Evolutionary conservation across 1,140 invertebrate species (phyloP).

Genomic region (Lucilia cuprina): DNA sequence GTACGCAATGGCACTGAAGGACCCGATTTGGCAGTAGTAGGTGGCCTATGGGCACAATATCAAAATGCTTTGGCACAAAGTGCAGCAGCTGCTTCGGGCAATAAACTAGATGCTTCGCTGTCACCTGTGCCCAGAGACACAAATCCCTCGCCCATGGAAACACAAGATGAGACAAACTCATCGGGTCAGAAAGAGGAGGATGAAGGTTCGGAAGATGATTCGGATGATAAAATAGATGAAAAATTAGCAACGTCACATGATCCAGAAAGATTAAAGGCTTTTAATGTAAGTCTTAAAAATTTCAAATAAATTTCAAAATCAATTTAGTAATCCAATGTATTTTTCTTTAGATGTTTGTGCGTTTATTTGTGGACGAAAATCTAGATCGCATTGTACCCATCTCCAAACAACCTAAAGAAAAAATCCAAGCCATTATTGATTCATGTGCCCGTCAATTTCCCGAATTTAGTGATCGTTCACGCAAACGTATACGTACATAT

Average conservation of each 20-base stretch:
- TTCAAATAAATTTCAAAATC: background rate
- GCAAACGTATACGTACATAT: conserved; percentile 94
- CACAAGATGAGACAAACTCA: conserved; percentile 89
- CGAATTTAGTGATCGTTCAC: conserved; percentile 91
- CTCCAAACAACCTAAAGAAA: conserved; percentile 96
- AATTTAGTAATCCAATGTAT: background rate
- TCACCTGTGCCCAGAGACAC: conserved; percentile 58
- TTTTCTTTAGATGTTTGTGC: conserved; percentile 89
- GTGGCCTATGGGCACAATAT: conserved; percentile 80
- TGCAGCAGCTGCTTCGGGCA: conserved; percentile 50
- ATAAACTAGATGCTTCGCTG: conserved; percentile 55
- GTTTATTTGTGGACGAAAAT: conserved; percentile 96
- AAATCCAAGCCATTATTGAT: conserved; percentile 97
- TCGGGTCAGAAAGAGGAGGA: conserved; percentile 95
- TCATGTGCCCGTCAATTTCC: conserved; percentile 96
- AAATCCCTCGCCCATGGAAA: conserved; percentile 66
- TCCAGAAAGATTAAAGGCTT: conserved; percentile 94
- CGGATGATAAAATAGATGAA: conserved; percentile 85
- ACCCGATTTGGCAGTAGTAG: conserved; percentile 67
- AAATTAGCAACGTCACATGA: conserved; percentile 77
- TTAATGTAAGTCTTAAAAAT: conserved; percentile 79
- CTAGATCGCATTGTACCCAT: conserved; percentile 95
- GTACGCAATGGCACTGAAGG: conserved; percentile 59
- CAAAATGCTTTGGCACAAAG: conserved; percentile 64
- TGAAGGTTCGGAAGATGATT: conserved; percentile 89